These are phyloP conservation scores for Etheostoma nigrum DNA, from an alignment of 2,797 vertebrate species.

Conservation along the genomic window DNA sequence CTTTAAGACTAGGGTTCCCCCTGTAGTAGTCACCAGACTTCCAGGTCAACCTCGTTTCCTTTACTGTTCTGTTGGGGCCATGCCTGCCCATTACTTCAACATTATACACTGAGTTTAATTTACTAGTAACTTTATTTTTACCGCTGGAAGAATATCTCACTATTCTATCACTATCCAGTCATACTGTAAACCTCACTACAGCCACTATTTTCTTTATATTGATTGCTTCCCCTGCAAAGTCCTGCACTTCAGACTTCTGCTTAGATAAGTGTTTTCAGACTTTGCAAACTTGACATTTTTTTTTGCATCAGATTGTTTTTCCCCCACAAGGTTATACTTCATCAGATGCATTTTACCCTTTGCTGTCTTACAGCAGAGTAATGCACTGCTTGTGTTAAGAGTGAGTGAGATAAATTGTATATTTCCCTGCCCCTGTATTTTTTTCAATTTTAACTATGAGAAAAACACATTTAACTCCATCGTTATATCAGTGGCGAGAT, in stretches of 20 bases:
- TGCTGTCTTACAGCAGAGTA: background rate
- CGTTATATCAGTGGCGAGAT: background rate
- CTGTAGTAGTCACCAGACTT: background rate
- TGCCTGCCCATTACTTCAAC: background rate
- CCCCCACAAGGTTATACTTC: background rate
- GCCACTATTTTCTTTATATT: background rate
- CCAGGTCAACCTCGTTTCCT: background rate
- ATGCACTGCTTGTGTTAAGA: background rate
- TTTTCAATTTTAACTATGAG: background rate
- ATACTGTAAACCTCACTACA: background rate
- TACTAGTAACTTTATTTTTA: background rate
- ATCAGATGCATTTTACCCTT: slow-evolving; percentile 7
- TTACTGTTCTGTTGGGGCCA: background rate
- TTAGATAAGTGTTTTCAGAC: slow-evolving; percentile 14
- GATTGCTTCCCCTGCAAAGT: slow-evolving; percentile 11
- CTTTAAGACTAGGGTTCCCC: background rate
- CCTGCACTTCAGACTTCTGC: slow-evolving; percentile 17
- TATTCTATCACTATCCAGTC: background rate
- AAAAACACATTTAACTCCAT: background rate
- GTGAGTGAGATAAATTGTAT: background rate
- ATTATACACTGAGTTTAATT: background rate
- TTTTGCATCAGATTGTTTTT: background rate
- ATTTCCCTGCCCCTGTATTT: background rate
- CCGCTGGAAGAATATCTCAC: background rate
- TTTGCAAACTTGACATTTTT: slow-evolving; percentile 34